A percentile compares a stretch with the other conserved stretches of the same genome.
phyloP scores from a whole-genome alignment of 2,113 vertebrate species.

The Poeciliopsis retropinna region DNA sequence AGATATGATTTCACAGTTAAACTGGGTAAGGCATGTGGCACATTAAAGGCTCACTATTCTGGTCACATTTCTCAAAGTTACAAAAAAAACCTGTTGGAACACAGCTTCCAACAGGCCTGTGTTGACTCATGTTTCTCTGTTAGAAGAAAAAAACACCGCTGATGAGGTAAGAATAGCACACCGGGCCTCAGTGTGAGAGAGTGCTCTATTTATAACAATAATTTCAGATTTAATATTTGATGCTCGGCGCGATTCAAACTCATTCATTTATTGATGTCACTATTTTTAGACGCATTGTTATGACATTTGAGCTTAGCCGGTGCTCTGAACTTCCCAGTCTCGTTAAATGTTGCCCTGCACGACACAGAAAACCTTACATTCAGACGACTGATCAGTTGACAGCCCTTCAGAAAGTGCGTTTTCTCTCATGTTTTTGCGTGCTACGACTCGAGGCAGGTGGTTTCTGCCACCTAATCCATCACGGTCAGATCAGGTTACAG shows the following conservation, averaged over 20 bases:
- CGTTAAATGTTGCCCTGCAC: neutral
- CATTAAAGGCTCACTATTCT: neutral
- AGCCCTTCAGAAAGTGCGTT: neutral
- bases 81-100: no score
- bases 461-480: slow-evolving; percentile 44
- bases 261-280: neutral
- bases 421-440: slow-evolving; percentile 11
- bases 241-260: neutral
- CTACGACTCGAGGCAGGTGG: slow-evolving; percentile 16
- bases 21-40: neutral
- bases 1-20: no score
- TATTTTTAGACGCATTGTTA: neutral
- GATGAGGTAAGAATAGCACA: neutral
- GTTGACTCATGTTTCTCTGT: neutral
- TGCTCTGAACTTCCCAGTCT: neutral
- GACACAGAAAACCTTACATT: neutral
- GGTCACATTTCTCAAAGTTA: no score
- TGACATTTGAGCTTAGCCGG: neutral
- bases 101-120: neutral
- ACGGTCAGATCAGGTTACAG: slow-evolving; percentile 46
- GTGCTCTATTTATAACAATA: no score
- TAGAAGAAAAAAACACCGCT: neutral
- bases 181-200: neutral
- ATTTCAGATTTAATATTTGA: neutral
- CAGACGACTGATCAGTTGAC: neutral